These are phyloP conservation scores for Eriosoma lanigerum DNA, from an alignment of 1,140 invertebrate genomes.

Conservation along the genomic window DNA sequence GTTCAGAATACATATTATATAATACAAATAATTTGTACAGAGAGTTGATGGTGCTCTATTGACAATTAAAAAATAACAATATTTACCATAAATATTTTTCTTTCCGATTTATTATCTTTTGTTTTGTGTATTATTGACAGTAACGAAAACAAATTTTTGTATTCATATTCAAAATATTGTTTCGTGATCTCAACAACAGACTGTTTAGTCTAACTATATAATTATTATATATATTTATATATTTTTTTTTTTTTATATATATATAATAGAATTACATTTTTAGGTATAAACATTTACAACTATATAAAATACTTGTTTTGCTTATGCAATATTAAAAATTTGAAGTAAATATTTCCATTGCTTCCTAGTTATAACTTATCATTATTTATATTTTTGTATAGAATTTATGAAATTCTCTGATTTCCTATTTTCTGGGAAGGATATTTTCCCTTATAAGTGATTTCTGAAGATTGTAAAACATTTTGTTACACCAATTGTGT, in stretches of 20 bases:
- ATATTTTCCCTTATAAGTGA: not conserved
- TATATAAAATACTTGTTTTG: conserved; percentile 28
- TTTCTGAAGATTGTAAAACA: not conserved
- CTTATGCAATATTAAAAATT: conserved; percentile 1
- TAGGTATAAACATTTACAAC: not conserved
- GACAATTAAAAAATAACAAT: conserved; percentile 39
- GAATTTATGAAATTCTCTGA: conserved; percentile 19
- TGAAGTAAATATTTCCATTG: conserved; percentile 14
- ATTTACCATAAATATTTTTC: conserved; percentile 33
- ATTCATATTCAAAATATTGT: conserved; percentile 30
- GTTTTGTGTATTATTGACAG: conserved; percentile 48
- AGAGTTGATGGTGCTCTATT: conserved; percentile 27
- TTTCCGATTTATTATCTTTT: conserved; percentile 33
- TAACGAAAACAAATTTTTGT: conserved; percentile 48
- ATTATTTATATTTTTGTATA: conserved; percentile 34
- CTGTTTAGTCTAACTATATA: conserved; percentile 49
- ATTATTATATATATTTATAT: not conserved
- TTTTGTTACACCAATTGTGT: conserved; percentile 19
- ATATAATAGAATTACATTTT: conserved; percentile 10
- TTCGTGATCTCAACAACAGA: conserved; percentile 48
- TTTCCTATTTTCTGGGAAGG: not conserved
- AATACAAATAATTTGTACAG: conserved; percentile 39
- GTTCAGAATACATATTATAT: conserved; percentile 22
- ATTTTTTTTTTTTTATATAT: conserved; percentile 11
- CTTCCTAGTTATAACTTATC: not conserved